Evolutionary conservation across 2,888 invertebrate species (phyloP), one percentile per base, ranked within the genome.

Genomic region (Drosophila buzzatii): DNA sequence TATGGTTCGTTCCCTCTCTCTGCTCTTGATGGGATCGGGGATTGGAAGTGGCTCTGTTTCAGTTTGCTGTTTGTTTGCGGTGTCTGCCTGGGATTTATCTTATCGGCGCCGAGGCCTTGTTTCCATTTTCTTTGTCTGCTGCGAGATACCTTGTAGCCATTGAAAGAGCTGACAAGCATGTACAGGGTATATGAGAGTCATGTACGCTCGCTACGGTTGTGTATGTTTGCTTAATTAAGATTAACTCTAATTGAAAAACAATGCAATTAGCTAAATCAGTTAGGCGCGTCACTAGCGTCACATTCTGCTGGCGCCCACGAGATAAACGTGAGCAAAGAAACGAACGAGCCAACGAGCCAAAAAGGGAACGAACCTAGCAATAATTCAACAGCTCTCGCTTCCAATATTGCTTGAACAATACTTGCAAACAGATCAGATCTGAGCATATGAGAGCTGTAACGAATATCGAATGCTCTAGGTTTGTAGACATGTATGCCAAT

Each of bases 241-340:
- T 73, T 70, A 86, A 81, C 76, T 89, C 83, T 87, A 90, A 87
- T 87, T 87, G 90, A 90, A 90, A 89, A 89, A 90, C 90, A 90
- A 89, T 90, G 89, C 85, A 90, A 87, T 87, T 90, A 90, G 84
- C 85, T 84, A 87, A 87, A 86, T 90, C 90, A 86, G 89, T 79
- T 83, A 89, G 86, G 89, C 83, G 78, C 87, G 66, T 72, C 73
- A 79, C 75, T 69, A 42, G 60, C 65, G 45, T 62, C 77, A 63
- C 74, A 56, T 58, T 66, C 37, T 37, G 67, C 73, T 72, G 85
- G 73, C 85, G 88, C 74, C 83, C 73, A 59, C 55, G 49, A 71
- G 64, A 78, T 59, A 80, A 71, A 57, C 45, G 27, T 10, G 37
- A 37, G 8, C 35, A 9, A 35, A 4, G 14, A 9, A 8, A 3